Base-by-base conservation (phyloP, 1,140 invertebrate species). In the Babylonia areolata region DNA sequence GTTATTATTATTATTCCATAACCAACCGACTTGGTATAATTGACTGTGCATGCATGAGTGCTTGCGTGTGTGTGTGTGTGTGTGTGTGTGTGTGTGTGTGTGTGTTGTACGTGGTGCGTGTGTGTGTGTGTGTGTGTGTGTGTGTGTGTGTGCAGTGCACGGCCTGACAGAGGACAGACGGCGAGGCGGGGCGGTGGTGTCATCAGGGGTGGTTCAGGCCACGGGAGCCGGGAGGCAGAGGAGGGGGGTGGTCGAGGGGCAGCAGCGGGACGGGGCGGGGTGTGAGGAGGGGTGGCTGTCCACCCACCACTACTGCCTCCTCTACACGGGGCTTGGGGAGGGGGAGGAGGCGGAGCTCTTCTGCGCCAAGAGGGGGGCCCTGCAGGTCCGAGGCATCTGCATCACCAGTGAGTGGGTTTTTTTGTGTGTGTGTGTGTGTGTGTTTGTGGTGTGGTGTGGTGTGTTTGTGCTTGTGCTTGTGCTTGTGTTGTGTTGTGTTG, bases 251-350 rank as follows among this genome's bases (percentile, higher is more conserved):
- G 58, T 5, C 15, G 58, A 23, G 28, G 58, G 58, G 28, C 15
- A n/a, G 28, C 15, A n/a, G 2, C 9, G 20, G 46, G 46, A 51
- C 20, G 46, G 15, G 35, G 3, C 17, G 35, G 75, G 35, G 31
- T 78, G 75, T 5, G 20, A 23, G 28, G 31, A 37, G 75, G 75
- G 40, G 20, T 78, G 75, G 75, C 75, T 35, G 40, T 37, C 75
- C 75, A 78, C 35, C 75, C 40, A 42, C 75, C 75, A 37, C 35
- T 37, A 37, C 35, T 78, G 40, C 33, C 75, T 78, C 11, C 75
- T 78, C 75, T 42, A 78, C 40, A 78, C 33, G 28, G 75, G 33
- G 75, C 33, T 78, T 1, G 75, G 75, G 33, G 75, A 78, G 75
- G 71, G 17, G 35, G 75, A 78, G 75, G 75, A 78, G 75, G 40